Percentiles rank a stretch among this genome's conserved stretches.
Evolutionary conservation across 2,797 vertebrate species (phyloP).

Genomic region (Nyctibius grandis): DNA sequence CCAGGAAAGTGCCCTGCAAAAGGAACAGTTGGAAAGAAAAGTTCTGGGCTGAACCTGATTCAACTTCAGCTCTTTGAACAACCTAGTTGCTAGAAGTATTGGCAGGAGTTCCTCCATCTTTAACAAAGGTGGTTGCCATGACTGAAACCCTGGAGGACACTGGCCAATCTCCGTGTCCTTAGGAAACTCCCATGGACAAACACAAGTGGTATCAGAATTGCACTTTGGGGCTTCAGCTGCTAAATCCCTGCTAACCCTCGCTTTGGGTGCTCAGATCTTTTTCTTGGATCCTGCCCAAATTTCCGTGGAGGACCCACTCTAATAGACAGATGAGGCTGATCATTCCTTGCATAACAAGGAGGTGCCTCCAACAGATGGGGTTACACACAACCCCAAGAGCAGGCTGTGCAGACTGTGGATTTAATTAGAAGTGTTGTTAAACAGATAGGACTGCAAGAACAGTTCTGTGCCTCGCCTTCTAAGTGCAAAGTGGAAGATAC

Average conservation of each 20-base stretch:
- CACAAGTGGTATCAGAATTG: neutral
- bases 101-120: neutral
- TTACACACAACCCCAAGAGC: neutral
- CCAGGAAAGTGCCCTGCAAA: neutral
- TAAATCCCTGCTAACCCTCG: neutral
- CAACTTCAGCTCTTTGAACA: neutral
- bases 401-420: neutral
- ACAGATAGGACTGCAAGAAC: neutral
- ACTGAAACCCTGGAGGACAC: neutral
- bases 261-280: neutral
- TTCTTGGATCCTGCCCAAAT: neutral
- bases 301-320: neutral
- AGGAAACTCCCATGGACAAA: neutral
- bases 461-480: neutral
- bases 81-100: accelerated
- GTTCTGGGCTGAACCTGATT: neutral
- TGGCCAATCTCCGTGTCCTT: neutral
- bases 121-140: neutral
- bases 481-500: neutral
- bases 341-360: constrained; percentile 5
- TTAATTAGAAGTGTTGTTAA: constrained; percentile 23
- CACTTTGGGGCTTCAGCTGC: neutral
- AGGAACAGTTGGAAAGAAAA: neutral
- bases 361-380: constrained; percentile 10
- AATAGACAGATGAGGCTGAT: neutral